A percentile compares a stretch with the other conserved stretches of the same genome.
These are phyloP conservation scores for Pyxicephalus adspersus DNA, from an alignment of 2,113 vertebrate genomes.

Conservation along the genomic window DNA sequence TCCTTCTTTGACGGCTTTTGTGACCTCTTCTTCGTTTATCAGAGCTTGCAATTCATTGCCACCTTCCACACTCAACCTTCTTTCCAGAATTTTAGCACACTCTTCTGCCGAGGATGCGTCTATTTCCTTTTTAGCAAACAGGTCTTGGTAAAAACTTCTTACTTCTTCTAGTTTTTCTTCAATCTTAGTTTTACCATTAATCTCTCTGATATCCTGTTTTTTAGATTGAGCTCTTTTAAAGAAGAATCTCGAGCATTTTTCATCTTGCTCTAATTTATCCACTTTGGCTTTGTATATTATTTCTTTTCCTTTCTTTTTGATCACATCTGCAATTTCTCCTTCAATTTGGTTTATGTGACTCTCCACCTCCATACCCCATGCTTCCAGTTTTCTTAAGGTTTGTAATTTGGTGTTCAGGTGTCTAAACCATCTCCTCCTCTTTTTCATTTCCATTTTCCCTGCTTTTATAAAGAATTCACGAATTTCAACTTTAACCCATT, in stretches of 20 bases:
- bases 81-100: too few species aligned
- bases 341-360: not conserved
- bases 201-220: not conserved
- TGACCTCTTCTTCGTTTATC: too few species aligned
- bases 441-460: not conserved
- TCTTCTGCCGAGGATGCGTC: not conserved
- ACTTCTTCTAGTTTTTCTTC: not conserved
- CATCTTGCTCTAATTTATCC: not conserved
- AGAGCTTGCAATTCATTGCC: too few species aligned
- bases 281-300: not conserved
- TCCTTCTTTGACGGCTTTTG: too few species aligned
- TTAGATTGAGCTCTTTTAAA: too few species aligned
- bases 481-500: not conserved
- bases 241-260: too few species aligned
- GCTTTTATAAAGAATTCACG: not conserved
- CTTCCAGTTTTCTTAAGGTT: not conserved
- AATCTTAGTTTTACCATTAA: not conserved
- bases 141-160: not conserved
- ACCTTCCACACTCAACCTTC: too few species aligned
- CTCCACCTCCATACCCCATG: not conserved
- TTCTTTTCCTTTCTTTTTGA: not conserved
- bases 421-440: not conserved
- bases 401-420: not conserved
- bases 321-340: not conserved
- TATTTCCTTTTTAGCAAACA: not conserved